Evolutionary conservation across 2,113 vertebrate genomes (phyloP).

Genomic region (Indicator indicator): DNA sequence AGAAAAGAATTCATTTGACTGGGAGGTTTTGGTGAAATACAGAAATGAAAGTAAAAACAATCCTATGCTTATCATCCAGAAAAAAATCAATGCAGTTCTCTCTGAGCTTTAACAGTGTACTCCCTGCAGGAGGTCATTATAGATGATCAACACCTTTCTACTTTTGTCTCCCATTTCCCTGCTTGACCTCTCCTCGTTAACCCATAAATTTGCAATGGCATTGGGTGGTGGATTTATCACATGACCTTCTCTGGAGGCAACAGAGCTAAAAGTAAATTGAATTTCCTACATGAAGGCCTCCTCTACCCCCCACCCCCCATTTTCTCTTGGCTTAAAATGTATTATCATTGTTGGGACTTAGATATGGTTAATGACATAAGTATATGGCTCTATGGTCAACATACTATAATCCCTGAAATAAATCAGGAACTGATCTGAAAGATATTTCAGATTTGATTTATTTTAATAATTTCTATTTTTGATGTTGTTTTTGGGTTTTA

Average conservation of each 20-base stretch:
- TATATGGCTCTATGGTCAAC: not conserved
- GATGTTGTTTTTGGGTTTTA: not conserved
- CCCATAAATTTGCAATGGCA: not conserved
- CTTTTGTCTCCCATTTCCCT: slow-evolving; percentile 5
- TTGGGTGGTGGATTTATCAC: not conserved
- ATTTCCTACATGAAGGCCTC: not conserved
- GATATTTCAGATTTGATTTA: not conserved
- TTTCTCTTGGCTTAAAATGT: not conserved
- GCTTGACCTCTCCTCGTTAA: slow-evolving; percentile 45
- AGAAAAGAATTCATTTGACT: not conserved
- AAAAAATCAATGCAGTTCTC: not conserved
- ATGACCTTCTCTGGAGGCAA: not conserved
- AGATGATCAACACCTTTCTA: slow-evolving; percentile 9
- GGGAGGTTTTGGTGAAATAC: not conserved
- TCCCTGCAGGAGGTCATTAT: slow-evolving; percentile 13
- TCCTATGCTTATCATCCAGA: not conserved
- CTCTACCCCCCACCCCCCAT: not conserved
- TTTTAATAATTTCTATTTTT: not conserved
- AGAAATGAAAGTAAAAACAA: not conserved
- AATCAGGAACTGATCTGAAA: not conserved
- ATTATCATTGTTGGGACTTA: not conserved
- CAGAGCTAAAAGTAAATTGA: not conserved
- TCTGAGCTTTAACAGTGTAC: not conserved
- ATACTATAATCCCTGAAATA: not conserved
- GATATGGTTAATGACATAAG: not conserved